A percentile compares a stretch with the other conserved stretches of the same genome.
Evolutionary conservation across 2,113 vertebrate genomes (phyloP).

Genomic region (Sclerurus mexicanus): DNA sequence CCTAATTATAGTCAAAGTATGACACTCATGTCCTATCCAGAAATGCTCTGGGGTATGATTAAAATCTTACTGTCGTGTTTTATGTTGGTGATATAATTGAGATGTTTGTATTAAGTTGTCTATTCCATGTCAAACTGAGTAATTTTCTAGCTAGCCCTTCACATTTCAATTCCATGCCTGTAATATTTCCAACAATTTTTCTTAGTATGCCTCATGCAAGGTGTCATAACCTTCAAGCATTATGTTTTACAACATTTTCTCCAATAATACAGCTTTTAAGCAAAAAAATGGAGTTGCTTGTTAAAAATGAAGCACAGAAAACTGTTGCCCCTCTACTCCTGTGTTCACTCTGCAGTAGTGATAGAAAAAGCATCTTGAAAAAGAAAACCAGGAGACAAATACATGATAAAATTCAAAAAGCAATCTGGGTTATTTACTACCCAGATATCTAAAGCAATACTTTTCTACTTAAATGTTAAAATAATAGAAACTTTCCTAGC

Average conservation of each 20-base stretch:
- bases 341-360: not conserved
- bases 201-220: not conserved
- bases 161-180: slow-evolving; percentile 1
- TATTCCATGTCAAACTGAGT: not conserved
- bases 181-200: not conserved
- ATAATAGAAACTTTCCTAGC: not conserved
- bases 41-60: not conserved
- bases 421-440: not conserved
- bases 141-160: not conserved
- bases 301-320: slow-evolving; percentile 20
- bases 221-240: not conserved
- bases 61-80: not conserved
- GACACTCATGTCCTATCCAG: not conserved
- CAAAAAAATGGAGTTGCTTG: not conserved
- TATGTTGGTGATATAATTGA: not conserved
- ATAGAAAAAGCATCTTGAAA: not conserved
- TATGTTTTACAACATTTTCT: slow-evolving; percentile 26
- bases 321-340: not conserved
- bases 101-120: not conserved
- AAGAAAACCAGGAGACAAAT: not conserved
- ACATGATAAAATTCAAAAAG: not conserved
- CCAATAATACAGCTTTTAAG: slow-evolving; percentile 23
- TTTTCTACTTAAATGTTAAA: not conserved
- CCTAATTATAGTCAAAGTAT: slow-evolving; percentile 9
- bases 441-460: not conserved